These are phyloP conservation scores for Drosophila bocqueti DNA, from an alignment of 1,140 invertebrate species.

Conservation along the genomic window DNA sequence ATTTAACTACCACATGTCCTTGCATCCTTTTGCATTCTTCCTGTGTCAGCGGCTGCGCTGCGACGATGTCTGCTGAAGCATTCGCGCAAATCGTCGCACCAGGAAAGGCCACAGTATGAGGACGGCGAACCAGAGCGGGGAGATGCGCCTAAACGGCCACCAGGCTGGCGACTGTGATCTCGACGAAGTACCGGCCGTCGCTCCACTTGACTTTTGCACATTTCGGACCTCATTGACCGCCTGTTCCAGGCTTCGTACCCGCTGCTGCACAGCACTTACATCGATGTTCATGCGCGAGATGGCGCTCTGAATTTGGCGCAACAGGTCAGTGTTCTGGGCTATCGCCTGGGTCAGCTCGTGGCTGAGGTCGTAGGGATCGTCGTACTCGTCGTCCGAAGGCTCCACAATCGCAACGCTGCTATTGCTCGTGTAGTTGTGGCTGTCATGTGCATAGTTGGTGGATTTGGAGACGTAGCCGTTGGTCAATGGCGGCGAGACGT, in stretches of 20 bases:
- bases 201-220: conserved; percentile 30
- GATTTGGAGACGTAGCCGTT: conserved; percentile 56
- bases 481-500: conserved; percentile 43
- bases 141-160: conserved; percentile 87
- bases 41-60: conserved; percentile 56
- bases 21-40: conserved; percentile 8
- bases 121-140: conserved; percentile 86
- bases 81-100: conserved; percentile 71
- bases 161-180: conserved; percentile 84
- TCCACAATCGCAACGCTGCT: conserved; percentile 86
- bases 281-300: conserved; percentile 85
- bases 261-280: conserved; percentile 84
- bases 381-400: conserved; percentile 92
- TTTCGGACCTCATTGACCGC: conserved; percentile 61
- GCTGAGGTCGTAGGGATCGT: conserved; percentile 90
- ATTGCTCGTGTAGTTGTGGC: conserved; percentile 73
- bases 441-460: conserved; percentile 35
- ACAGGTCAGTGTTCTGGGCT: conserved; percentile 60
- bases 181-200: background rate
- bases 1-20: conserved; percentile 66
- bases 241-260: conserved; percentile 84
- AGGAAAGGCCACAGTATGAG: conserved; percentile 88
- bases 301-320: conserved; percentile 85
- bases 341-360: conserved; percentile 70
- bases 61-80: conserved; percentile 44